Evolutionary conservation across 2,113 vertebrate genomes (phyloP).

Genomic region (Garra rufa): DNA sequence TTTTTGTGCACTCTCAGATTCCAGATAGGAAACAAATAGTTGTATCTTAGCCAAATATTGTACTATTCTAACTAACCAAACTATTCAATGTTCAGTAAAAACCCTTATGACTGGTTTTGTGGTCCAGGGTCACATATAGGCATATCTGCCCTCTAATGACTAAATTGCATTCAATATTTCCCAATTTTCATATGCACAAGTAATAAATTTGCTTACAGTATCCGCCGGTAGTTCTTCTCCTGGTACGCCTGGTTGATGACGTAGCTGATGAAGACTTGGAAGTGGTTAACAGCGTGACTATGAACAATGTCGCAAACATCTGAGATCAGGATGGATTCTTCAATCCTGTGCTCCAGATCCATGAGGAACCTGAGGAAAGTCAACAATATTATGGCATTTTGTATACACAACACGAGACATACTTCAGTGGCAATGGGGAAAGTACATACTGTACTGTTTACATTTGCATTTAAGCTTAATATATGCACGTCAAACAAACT

Average conservation of each 20-base stretch:
- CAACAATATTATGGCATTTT: background rate
- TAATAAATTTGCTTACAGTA: constrained; percentile 83
- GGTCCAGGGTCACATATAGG: no score
- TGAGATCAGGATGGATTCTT: constrained; percentile 89
- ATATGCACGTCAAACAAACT: background rate
- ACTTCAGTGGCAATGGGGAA: background rate
- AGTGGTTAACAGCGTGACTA: constrained; percentile 83
- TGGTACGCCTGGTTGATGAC: constrained; percentile 98
- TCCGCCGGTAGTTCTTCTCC: constrained; percentile 91
- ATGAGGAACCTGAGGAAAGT: constrained; percentile 83
- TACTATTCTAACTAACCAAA: no score
- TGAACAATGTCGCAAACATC: constrained; percentile 94
- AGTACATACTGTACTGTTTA: background rate
- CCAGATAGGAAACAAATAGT: no score
- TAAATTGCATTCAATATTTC: background rate
- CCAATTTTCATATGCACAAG: background rate
- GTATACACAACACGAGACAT: background rate
- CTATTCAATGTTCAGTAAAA: no score
- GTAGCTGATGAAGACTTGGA: constrained; percentile 90
- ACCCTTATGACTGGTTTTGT: no score
- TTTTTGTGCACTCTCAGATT: no score
- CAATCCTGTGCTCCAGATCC: constrained; percentile 93
- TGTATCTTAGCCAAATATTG: no score
- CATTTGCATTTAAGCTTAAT: background rate
- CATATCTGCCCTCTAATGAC: background rate